Base-by-base conservation (phyloP, 2,797 vertebrate species). In the Oreortyx pictus region DNA sequence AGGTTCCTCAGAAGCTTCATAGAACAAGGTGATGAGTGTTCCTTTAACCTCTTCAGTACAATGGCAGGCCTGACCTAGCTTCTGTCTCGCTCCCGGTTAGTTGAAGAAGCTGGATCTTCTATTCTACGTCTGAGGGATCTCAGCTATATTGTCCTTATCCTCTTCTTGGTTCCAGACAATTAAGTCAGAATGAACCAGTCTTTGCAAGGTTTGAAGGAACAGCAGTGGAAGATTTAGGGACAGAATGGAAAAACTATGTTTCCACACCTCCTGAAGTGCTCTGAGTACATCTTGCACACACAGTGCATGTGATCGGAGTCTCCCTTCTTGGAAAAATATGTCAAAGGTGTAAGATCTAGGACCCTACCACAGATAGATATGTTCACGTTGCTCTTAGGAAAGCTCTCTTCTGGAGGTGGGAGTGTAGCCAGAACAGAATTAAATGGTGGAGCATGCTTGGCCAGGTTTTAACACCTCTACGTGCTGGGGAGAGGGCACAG, bases 361-460 rank as follows among this genome's bases (percentile, higher is more conserved):
- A 82, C 1, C 3, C 9, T 31, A 5, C 24, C 35, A 70, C 0
- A 0, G 6, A 4, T 5, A 7, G 25, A 64, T 54, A 64, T 33
- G 6, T 29, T 70, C n/a, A 25, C 0, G 0, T 31, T 29, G 35
- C 7, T 92, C 31, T 6, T 37, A 44, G 35, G 24, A 73, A 68
- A 79, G 14, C 5, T 81, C 22, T 88, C 23, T 59, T 11, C n/a
- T 6, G 19, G 37, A 12, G 3, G 6, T 18, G 33, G 15, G 13
- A 82, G 10, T 4, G 13, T 16, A 64, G 19, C 11, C 71, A 90
- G 61, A 43, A 67, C 54, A 79, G 46, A 56, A 12, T 11, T 83
- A 79, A 78, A 57, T 0, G 1, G 15, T 14, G 11, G 18, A 89
- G 17, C 14, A 41, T 7, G 6, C 29, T 44, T 0, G 3, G 2